Percentiles rank a stretch among this genome's conserved stretches.
phyloP scores from a whole-genome alignment of 2,113 vertebrate genomes.

The Acanthochromis polyacanthus region DNA sequence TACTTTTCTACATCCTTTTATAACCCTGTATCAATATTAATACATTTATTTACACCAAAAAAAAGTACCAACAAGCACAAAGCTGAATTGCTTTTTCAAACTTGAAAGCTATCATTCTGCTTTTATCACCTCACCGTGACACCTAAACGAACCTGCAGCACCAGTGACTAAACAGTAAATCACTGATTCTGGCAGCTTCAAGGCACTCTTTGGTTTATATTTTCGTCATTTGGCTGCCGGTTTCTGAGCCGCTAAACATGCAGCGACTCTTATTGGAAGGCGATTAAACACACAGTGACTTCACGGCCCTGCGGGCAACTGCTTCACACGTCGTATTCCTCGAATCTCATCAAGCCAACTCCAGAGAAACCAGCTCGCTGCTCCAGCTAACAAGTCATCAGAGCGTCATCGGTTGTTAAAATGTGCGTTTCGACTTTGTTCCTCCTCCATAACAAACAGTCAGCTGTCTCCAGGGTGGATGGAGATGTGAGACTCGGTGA shows the following conservation, averaged over 20 bases:
- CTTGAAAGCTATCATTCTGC: neutral
- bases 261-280: constrained; percentile 27
- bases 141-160: constrained; percentile 5
- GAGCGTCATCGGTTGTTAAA: constrained; percentile 49
- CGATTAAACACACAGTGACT: constrained; percentile 51
- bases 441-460: constrained; percentile 35
- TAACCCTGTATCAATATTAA: neutral
- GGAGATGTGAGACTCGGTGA: constrained; percentile 9
- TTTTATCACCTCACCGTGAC: neutral
- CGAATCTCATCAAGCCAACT: constrained; percentile 37
- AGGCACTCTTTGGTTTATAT: constrained; percentile 3
- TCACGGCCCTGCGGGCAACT: constrained; percentile 6
- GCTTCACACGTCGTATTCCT: constrained; percentile 31
- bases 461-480: constrained; percentile 5
- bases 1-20: neutral
- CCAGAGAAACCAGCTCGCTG: constrained; percentile 4
- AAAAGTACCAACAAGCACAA: neutral
- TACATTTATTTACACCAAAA: neutral
- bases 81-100: neutral
- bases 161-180: neutral
- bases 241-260: constrained; percentile 18
- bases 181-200: neutral
- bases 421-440: constrained; percentile 56
- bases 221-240: constrained; percentile 3
- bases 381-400: constrained; percentile 34